phyloP scores from a whole-genome alignment of 2,113 vertebrate genomes.

The Philantomba maxwellii region DNA sequence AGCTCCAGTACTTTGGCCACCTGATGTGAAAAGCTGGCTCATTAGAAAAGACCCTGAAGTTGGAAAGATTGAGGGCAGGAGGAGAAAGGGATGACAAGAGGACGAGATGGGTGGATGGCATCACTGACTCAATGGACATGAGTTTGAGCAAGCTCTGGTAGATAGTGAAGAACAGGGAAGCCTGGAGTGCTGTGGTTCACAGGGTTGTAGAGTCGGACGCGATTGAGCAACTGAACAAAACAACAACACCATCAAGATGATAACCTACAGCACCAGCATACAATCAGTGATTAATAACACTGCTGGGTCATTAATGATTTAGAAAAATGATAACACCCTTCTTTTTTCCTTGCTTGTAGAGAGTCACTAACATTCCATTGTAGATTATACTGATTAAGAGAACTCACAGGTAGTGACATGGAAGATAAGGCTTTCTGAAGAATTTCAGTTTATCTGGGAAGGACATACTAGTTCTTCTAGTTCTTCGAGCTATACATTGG shows the following conservation, averaged over 20 bases:
- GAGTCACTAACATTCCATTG: not conserved
- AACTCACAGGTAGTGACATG: not conserved
- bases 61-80: not conserved
- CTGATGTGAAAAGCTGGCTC: not conserved
- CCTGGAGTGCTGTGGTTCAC: fast-evolving
- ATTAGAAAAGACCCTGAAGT: not conserved
- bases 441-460: not conserved
- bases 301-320: not conserved
- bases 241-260: not conserved
- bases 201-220: not conserved
- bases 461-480: not conserved
- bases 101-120: not conserved
- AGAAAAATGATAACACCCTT: not conserved
- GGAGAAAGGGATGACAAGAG: not conserved
- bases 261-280: not conserved
- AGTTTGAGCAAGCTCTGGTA: not conserved
- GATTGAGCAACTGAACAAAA: not conserved
- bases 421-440: not conserved
- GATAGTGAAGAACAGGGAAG: not conserved
- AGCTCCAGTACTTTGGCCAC: not conserved
- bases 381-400: not conserved
- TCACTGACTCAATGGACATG: not conserved
- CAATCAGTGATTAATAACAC: not conserved
- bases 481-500: not conserved
- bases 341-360: not conserved